Base-by-base conservation (phyloP, 1,140 invertebrate genomes). In the Drosophila arawakana region DNA sequence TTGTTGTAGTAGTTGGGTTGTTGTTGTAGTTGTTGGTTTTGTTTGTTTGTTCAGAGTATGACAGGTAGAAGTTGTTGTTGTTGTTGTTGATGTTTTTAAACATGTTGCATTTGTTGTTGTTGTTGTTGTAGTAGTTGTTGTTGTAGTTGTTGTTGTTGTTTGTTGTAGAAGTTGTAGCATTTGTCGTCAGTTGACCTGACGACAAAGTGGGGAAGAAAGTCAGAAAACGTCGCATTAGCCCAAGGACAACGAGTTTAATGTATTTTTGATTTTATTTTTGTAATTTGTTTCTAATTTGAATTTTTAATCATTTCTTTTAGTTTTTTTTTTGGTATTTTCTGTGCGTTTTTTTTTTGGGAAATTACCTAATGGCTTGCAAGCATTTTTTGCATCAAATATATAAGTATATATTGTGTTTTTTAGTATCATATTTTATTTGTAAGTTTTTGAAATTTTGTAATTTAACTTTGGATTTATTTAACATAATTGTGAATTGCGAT, bases 111-210 rank as follows among this genome's bases (percentile, higher is more conserved):
- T 86, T 72, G 61, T 75, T 68, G 70, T 73, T 63, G 70, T 73
- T 63, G 66, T 81, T 63, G 15, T 15, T 15, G 66, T 81, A 67
- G 62, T 73, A 66, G 78, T 83, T 78, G 81, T 81, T 79, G 73
- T 78, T 34, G 62, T 69, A 44, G 61, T 70, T 80, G 70, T 76
- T 77, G 70, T 82, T 74, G 66, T 59, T 86, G 58, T 52, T 89
- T 71, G 76, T 79, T 65, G 76, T 81, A 67, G 82, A 76, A 74
- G 83, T 86, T 86, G 82, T 82, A 83, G 83, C 67, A 88, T 89
- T 92, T 92, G 91, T 90, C 91, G 91, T 92, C 91, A 92, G 91
- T 84, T 92, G 85, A 92, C 91, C 91, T 92, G 91, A 92, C 91
- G 91, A 92, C 91, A 92, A 91, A 47, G 69, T 88, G 73, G 82